These are phyloP conservation scores for Geophilus truncorum DNA, from an alignment of 2,888 invertebrate species.

Conservation along the genomic window DNA sequence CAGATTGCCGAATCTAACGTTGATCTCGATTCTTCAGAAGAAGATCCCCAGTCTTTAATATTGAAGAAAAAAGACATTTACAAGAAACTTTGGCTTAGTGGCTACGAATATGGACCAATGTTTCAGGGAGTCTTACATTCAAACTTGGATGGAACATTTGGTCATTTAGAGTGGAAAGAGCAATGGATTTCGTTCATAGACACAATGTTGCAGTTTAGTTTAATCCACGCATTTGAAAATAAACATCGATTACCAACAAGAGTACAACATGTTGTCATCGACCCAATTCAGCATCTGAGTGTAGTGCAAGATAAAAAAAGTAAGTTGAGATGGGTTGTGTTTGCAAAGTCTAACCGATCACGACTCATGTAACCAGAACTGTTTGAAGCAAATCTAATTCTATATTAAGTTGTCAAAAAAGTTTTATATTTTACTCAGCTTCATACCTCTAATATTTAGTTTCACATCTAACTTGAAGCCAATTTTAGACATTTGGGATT, in stretches of 20 bases:
- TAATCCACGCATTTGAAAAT: no score
- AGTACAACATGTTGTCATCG: background rate
- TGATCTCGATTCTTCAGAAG: background rate
- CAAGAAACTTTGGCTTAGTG: constrained; percentile 36
- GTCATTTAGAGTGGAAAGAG: background rate
- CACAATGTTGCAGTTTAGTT: constrained; percentile 17
- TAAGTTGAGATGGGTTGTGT: background rate
- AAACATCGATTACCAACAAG: background rate
- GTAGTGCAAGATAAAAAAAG: background rate
- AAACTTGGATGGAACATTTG: constrained; percentile 32
- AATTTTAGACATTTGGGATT: no score
- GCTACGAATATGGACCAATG: constrained; percentile 38
- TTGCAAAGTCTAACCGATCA: no score
- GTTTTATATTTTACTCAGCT: background rate
- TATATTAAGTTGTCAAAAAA: no score
- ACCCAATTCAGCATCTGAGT: background rate
- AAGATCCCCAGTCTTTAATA: background rate
- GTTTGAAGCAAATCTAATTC: no score
- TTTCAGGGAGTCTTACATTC: constrained; percentile 44
- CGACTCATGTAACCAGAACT: no score
- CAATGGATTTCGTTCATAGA: constrained; percentile 7
- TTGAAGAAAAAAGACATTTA: constrained; percentile 35
- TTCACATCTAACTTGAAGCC: no score
- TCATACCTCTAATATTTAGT: no score
- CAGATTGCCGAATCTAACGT: background rate